Evolutionary conservation across 2,113 vertebrate genomes (phyloP), one percentile per base, ranked within the genome.

Genomic region (Beaufortia kweichowensis): DNA sequence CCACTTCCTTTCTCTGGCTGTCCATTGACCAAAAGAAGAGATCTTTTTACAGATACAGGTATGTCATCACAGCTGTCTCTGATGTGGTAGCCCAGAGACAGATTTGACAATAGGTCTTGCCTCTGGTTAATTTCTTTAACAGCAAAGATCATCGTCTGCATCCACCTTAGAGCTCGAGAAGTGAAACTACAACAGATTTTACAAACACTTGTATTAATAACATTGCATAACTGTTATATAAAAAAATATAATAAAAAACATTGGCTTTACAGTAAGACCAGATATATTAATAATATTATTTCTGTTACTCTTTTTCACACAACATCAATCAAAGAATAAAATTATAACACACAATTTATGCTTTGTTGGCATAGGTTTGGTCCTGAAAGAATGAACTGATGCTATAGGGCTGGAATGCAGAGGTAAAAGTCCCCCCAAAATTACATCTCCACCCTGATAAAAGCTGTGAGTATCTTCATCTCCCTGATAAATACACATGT

Each of bases 341-440:
- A 69, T 4, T 6, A 19, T 43, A 7, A 87, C 91, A 85, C 82
- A 92, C 91, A 86, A 89, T 31, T 86, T 87, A 78, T 89, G 89
- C 66, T 63, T 76, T 60, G 59, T 80, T 14, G 77, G 55, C 41
- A 68, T n/a, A 76, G 91, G 90, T 79, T 89, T 88, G 50, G 67
- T 77, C 62, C 76, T 79, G 64, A 85, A 92, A 31, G 86, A 83
- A 60, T 24, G 33, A 41, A 56, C 33, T 76, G 79, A 84, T 12
- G 82, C 81, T 26, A 80, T 55, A 67, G 86, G 86, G 43, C 85
- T 90, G 71, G 86, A 88, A 77, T 92, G 91, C n/a, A 92, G 35
- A 78, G 91, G 91, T 48, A 92, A 91, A 60, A 92, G 81, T 1
- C 90, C 91, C 35, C 90, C 90, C 35, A 92, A 67, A 82, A 92